These are phyloP conservation scores for Xestoiulus laeticollis DNA, from an alignment of 2,888 invertebrate genomes.

Conservation along the genomic window DNA sequence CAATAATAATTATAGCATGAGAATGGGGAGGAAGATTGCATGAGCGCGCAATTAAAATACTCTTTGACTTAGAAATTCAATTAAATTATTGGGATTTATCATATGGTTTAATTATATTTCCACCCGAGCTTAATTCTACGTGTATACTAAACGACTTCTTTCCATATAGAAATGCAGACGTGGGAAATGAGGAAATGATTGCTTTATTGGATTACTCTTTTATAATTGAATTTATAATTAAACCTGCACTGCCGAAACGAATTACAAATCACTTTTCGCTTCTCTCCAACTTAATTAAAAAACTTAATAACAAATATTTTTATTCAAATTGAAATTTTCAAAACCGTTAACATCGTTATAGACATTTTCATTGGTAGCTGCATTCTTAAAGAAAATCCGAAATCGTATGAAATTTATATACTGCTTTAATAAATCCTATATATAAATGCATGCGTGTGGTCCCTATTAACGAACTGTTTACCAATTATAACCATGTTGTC, in stretches of 20 bases:
- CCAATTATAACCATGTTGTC: too few relatives aligned
- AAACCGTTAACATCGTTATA: too few relatives aligned
- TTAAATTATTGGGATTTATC: constrained; percentile 23
- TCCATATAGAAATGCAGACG: too few relatives aligned
- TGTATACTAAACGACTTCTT: not conserved
- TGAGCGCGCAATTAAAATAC: constrained; percentile 10
- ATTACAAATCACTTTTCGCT: not conserved
- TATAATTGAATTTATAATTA: constrained; percentile 13
- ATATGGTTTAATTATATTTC: not conserved
- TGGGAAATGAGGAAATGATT: constrained; percentile 11
- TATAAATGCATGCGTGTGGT: too few relatives aligned
- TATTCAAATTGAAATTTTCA: not conserved
- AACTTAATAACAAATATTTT: not conserved
- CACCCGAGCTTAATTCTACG: constrained; percentile 16
- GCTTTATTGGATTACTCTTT: constrained; percentile 21
- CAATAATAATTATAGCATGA: not conserved
- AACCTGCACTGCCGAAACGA: not conserved
- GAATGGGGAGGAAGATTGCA: not conserved
- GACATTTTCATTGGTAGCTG: too few relatives aligned
- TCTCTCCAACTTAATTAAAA: constrained; percentile 6
- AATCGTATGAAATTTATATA: too few relatives aligned
- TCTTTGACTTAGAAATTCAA: constrained; percentile 4
- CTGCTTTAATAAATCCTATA: too few relatives aligned
- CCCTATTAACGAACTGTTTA: too few relatives aligned
- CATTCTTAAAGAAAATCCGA: too few relatives aligned